phyloP scores from a whole-genome alignment of 92 coral and sea anemone genomes.

The Zoanthus gigantus region DNA sequence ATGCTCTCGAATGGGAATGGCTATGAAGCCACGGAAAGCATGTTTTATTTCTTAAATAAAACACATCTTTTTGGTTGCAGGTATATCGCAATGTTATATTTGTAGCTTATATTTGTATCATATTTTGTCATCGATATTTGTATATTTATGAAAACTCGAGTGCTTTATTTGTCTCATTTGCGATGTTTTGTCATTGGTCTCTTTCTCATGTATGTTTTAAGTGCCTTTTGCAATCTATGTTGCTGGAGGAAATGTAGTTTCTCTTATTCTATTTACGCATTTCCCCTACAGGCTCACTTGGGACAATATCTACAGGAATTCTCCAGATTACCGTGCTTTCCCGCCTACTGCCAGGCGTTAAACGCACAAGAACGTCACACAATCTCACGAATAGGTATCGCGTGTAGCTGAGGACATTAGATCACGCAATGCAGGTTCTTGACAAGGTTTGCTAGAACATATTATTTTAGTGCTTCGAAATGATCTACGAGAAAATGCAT shows the following conservation, averaged over 20 bases:
- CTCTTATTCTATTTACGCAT: not conserved
- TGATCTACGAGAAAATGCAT: not conserved
- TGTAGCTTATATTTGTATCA: no score
- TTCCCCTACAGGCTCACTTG: conserved; percentile 79
- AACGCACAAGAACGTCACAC: conserved; percentile 94
- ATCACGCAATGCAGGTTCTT: not conserved
- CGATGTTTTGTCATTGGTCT: no score
- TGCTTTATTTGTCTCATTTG: no score
- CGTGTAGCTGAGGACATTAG: conserved; percentile 37
- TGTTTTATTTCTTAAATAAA: no score
- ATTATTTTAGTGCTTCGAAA: not conserved
- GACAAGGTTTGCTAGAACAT: conserved; percentile 42
- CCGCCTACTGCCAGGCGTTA: conserved; percentile 87
- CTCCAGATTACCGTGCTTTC: conserved; percentile 88
- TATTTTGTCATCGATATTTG: no score
- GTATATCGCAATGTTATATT: no score
- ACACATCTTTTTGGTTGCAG: no score
- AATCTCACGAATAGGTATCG: conserved; percentile 82
- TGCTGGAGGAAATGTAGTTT: not conserved
- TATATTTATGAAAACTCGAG: no score
- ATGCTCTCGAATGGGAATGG: no score
- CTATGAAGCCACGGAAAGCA: no score
- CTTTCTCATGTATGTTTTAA: not conserved
- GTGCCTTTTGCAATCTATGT: not conserved
- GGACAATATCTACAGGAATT: conserved; percentile 83